phyloP scores from a whole-genome alignment of 2,797 vertebrate species.

The Apodemus agrarius region DNA sequence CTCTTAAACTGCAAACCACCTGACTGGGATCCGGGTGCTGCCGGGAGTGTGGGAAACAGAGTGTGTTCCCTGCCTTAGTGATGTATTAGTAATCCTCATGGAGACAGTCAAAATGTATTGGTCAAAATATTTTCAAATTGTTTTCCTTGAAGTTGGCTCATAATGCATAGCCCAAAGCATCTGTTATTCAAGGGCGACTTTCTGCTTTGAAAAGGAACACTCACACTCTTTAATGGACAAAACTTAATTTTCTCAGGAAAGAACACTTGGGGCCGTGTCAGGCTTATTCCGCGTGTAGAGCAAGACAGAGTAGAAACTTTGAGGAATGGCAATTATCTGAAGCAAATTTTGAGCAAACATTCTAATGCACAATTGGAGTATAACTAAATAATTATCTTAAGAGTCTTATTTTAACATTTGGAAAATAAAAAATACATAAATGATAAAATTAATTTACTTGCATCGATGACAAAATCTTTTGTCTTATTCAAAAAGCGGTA shows the following conservation, averaged over 20 bases:
- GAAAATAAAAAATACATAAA: conserved; percentile 4
- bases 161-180: background rate
- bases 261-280: background rate
- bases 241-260: background rate
- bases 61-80: background rate
- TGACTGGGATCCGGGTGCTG: too few species aligned
- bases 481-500: conserved; percentile 59
- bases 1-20: background rate
- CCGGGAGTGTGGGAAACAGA: too few species aligned
- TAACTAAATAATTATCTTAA: conserved; percentile 13
- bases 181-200: background rate
- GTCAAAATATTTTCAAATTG: background rate
- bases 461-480: conserved; percentile 78
- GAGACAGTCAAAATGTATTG: background rate
- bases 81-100: background rate
- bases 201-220: background rate
- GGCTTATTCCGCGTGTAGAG: background rate
- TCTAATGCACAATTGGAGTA: background rate
- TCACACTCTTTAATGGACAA: background rate
- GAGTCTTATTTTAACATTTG: background rate
- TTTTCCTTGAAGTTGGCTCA: conserved; percentile 5
- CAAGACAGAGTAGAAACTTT: background rate
- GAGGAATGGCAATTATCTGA: background rate
- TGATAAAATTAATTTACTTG: conserved; percentile 24
- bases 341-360: background rate